Evolutionary conservation across 1,140 invertebrate species (phyloP).

Genomic region (Myzus persicae): DNA sequence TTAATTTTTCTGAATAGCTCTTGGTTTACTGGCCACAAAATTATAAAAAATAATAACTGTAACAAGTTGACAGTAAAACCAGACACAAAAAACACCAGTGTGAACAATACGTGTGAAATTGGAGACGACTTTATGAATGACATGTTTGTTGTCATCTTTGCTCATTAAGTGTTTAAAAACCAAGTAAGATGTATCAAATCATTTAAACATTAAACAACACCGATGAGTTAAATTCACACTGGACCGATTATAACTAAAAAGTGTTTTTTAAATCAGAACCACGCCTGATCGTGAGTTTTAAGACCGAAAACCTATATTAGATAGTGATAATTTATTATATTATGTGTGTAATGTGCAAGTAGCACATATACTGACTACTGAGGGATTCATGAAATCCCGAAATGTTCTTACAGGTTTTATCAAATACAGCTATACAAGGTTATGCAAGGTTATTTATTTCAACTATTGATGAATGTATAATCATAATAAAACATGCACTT

Average conservation of each 20-base stretch:
- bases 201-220: not conserved
- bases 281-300: not conserved
- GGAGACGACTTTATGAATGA: not conserved
- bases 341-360: not conserved
- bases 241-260: not conserved
- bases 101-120: conserved; percentile 76
- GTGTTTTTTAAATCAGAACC: not conserved
- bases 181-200: not conserved
- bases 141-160: not conserved
- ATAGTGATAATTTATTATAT: too few species aligned
- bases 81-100: conserved; percentile 89
- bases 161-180: not conserved
- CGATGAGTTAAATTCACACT: not conserved
- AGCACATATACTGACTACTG: not conserved
- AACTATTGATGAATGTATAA: not conserved
- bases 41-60: conserved; percentile 79
- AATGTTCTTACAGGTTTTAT: not conserved
- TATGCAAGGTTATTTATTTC: conserved; percentile 30
- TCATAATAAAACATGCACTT: not conserved
- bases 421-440: conserved; percentile 40
- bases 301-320: not conserved
- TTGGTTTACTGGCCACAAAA: conserved; percentile 78
- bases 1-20: conserved; percentile 86
- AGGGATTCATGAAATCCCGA: not conserved
- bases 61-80: conserved; percentile 86